Evolutionary conservation across 2,797 vertebrate species (phyloP), one percentile per base, ranked within the genome.

Genomic region (Hyperoplus immaculatus): DNA sequence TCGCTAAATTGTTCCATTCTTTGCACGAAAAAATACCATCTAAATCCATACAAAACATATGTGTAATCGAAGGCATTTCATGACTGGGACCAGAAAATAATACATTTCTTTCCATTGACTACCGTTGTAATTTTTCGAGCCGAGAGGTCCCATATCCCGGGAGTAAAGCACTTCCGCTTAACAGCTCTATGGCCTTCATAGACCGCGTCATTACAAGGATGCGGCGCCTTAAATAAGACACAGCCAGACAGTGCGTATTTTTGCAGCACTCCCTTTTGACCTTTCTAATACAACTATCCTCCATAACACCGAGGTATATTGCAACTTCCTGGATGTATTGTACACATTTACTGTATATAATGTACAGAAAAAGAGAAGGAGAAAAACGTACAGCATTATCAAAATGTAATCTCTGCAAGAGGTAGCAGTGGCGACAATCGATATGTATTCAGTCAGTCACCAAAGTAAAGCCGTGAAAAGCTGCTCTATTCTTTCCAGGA

Each of bases 261-360:
- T 55, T 77, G 45, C 45, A 72, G 84, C 83, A 78, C 87, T 81
- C 85, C 88, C 80, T 72, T 64, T 41, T 71, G 62, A 62, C 42
- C 21, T 70, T 50, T 71, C 58, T 49, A 69, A 55, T 54, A 69
- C 83, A 87, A 85, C 83, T 69, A n/a, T 64, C 78, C 77, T 77
- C 76, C 55, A 87, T 63, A 66, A 3, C 46, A 71, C 38, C 15
- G 3, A 29, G 50, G 83, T 87, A 71, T 77, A 39, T 15, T 87
- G 90, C 63, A 4, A 13, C 55, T 38, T 21, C 18, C 58, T 70
- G 57, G n/a, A 74, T 29, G 56, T 49, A 49, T 4, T 29, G 29
- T 29, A 29, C 29, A 29, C 29, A 29, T 29, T 29, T 29, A 29
- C 29, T 29, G 29, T 29, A 29, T 29, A 29, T 29, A 29, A 69